Evolutionary conservation across 1,140 invertebrate species (phyloP).

Genomic region (Octopus bimaculoides): DNA sequence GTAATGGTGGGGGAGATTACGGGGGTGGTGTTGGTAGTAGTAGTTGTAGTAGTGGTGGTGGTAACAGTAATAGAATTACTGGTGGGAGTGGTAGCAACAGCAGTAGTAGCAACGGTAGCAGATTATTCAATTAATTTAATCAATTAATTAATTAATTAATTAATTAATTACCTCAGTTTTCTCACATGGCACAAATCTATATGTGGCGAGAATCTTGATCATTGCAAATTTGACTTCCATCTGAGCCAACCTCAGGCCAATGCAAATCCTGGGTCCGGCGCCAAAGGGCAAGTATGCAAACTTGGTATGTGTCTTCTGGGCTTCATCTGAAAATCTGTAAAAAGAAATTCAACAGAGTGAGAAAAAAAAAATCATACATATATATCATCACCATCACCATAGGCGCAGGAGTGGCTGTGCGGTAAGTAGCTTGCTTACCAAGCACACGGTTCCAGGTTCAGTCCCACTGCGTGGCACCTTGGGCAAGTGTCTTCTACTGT

Average conservation of each 20-base stretch:
- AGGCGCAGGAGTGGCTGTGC: too few species aligned
- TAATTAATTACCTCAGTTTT: conserved; percentile 24
- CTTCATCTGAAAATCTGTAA: conserved; percentile 40
- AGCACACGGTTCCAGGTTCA: too few species aligned
- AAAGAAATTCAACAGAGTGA: too few species aligned
- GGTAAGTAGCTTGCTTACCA: too few species aligned
- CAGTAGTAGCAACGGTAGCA: neutral
- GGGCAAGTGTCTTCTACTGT: too few species aligned
- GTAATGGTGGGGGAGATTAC: too few species aligned
- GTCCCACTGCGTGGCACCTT: too few species aligned
- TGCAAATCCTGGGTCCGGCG: conserved; percentile 44
- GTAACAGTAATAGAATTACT: conserved; percentile 12
- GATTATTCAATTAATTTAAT: neutral
- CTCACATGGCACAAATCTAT: conserved; percentile 24
- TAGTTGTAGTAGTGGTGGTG: conserved; percentile 25
- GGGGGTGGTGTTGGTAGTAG: conserved; percentile 15
- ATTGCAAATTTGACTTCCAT: conserved; percentile 45
- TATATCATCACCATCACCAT: too few species aligned
- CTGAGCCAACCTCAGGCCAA: conserved; percentile 46
- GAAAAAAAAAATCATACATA: too few species aligned
- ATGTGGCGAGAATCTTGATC: conserved; percentile 34
- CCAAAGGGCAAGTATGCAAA: conserved; percentile 46
- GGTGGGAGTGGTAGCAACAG: conserved; percentile 13
- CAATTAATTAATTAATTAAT: too few species aligned
- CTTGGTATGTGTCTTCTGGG: conserved; percentile 31